Evolutionary conservation across 2,113 vertebrate species (phyloP).

Genomic region (Bubo bubo): DNA sequence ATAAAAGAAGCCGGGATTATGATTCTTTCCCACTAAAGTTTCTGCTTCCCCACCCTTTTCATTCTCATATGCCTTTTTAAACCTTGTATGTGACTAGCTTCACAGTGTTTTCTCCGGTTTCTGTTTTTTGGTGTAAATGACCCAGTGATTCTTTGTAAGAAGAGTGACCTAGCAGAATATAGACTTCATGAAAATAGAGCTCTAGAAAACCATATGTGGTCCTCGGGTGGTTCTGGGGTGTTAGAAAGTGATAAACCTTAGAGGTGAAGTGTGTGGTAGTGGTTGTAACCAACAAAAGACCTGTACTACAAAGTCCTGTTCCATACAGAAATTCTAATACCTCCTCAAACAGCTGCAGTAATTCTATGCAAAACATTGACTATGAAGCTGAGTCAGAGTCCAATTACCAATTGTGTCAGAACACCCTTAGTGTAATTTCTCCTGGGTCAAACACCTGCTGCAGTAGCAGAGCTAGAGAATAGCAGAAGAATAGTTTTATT

Average conservation of each 20-base stretch:
- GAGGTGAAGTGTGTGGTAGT: background rate
- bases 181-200: background rate
- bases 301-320: background rate
- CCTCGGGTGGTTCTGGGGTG: background rate
- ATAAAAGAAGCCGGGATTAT: background rate
- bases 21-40: background rate
- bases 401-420: background rate
- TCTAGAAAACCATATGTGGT: background rate
- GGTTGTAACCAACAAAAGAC: background rate
- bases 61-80: background rate
- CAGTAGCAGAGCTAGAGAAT: background rate
- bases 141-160: background rate
- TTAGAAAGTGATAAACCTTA: background rate
- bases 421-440: background rate
- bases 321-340: background rate
- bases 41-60: background rate
- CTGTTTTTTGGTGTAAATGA: background rate
- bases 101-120: background rate
- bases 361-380: background rate
- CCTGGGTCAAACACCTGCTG: background rate
- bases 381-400: background rate
- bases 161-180: background rate
- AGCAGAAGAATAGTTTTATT: background rate
- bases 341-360: background rate
- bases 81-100: background rate